A percentile compares a stretch with the other conserved stretches of the same genome.
Evolutionary conservation across 1,140 invertebrate species (phyloP).

Genomic region (Heliothis subflexa): DNA sequence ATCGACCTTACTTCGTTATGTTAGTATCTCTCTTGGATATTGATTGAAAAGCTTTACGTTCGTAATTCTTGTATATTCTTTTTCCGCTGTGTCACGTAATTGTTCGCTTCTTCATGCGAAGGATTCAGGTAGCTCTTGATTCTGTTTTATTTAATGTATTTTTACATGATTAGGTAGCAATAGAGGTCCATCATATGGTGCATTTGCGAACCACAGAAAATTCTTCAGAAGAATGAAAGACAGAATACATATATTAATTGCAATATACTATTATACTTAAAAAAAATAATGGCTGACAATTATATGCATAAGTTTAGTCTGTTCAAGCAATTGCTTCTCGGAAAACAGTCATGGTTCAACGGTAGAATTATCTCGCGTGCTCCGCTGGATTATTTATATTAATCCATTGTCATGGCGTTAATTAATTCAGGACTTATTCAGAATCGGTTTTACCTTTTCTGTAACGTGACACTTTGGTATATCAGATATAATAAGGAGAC

Average conservation of each 20-base stretch:
- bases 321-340: background rate
- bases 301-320: no score
- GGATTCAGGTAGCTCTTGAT: no score
- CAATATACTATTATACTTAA: no score
- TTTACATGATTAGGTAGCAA: no score
- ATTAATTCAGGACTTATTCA: constrained; percentile 15
- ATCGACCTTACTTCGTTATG: constrained; percentile 13
- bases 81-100: no score
- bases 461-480: background rate
- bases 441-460: background rate
- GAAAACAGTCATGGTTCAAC: background rate
- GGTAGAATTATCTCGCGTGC: constrained; percentile 1
- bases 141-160: no score
- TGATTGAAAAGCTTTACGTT: constrained; percentile 26
- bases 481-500: background rate
- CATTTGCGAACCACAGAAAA: no score
- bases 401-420: constrained; percentile 1
- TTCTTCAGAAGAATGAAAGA: no score
- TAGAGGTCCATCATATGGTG: no score
- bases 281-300: no score
- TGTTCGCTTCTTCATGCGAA: no score
- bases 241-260: no score
- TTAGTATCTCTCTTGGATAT: constrained; percentile 1
- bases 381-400: constrained; percentile 4
- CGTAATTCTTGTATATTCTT: background rate